Conservation (phyloP, 1,140 invertebrate genomes). For the Hylaeus anthracinus region DNA sequence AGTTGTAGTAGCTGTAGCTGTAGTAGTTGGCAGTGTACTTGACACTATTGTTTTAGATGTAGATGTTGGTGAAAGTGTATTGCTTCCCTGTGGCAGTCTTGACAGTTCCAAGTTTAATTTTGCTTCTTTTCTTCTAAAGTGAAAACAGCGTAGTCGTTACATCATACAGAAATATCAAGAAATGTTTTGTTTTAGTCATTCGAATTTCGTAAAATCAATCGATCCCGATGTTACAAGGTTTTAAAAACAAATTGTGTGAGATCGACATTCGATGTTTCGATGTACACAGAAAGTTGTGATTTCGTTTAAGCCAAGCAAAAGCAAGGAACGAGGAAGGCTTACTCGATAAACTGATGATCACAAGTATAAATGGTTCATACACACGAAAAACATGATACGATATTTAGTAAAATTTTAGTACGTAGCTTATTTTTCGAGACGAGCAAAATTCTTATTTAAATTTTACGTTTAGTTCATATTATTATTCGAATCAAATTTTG, state of each 20-base stretch:
- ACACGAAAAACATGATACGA: neutral
- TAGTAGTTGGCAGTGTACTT: slow-evolving; percentile 75
- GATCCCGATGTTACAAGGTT: slow-evolving; percentile 4
- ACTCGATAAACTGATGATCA: slow-evolving; percentile 17
- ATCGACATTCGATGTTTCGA: slow-evolving; percentile 13
- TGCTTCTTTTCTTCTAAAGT: slow-evolving; percentile 76
- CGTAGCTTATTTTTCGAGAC: neutral
- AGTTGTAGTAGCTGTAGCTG: slow-evolving; percentile 76
- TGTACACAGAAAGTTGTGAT: slow-evolving; percentile 23
- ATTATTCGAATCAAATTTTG: no score
- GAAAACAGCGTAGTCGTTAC: slow-evolving; percentile 49
- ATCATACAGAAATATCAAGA: slow-evolving; percentile 6
- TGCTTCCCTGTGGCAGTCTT: slow-evolving; percentile 77
- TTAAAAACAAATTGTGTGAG: neutral
- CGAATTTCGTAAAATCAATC: slow-evolving; percentile 10
- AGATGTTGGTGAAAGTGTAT: slow-evolving; percentile 74
- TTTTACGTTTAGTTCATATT: no score
- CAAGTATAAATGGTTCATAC: slow-evolving; percentile 1
- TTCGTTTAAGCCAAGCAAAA: slow-evolving; percentile 39
- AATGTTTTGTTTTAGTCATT: neutral
- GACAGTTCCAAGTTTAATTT: slow-evolving; percentile 78
- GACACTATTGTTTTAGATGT: slow-evolving; percentile 74
- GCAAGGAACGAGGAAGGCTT: slow-evolving; percentile 30
- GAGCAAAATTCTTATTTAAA: no score
- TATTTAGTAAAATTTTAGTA: slow-evolving; percentile 7